Conservation (phyloP, 2,797 vertebrate genomes). For the Sebastes steindachneri region DNA sequence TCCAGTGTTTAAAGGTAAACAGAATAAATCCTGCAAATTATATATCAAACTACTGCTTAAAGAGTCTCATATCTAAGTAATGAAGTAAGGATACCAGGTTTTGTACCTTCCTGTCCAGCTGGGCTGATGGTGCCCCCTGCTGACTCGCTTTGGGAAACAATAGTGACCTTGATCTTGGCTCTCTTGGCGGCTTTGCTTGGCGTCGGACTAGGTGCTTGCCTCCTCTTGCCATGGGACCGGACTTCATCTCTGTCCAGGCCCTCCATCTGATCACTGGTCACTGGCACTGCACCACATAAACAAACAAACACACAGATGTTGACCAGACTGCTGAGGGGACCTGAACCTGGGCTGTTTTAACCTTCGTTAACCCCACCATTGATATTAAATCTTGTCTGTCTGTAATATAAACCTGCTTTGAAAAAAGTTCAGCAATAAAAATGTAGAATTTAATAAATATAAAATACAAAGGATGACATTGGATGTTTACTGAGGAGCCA, state of each 20-base stretch:
- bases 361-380: background rate
- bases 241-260: constrained; percentile 89
- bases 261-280: constrained; percentile 89
- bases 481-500: background rate
- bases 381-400: background rate
- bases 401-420: background rate
- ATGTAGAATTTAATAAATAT: background rate
- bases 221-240: constrained; percentile 89
- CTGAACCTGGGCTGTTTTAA: background rate
- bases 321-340: background rate
- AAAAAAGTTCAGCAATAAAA: background rate
- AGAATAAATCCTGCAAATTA: background rate
- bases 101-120: constrained; percentile 86
- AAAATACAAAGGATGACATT: background rate
- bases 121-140: constrained; percentile 76
- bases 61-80: background rate
- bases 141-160: constrained; percentile 91
- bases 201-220: constrained; percentile 89
- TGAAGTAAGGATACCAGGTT: background rate
- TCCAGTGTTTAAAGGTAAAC: background rate
- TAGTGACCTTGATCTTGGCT: constrained; percentile 98
- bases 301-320: constrained; percentile 12
- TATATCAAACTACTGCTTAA: background rate
- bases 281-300: constrained; percentile 85
- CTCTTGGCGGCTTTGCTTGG: constrained; percentile 89